Percentiles rank a stretch among this genome's conserved stretches.
Conservation (phyloP, 2,888 invertebrate species). For the Mycalesis mineus region DNA sequence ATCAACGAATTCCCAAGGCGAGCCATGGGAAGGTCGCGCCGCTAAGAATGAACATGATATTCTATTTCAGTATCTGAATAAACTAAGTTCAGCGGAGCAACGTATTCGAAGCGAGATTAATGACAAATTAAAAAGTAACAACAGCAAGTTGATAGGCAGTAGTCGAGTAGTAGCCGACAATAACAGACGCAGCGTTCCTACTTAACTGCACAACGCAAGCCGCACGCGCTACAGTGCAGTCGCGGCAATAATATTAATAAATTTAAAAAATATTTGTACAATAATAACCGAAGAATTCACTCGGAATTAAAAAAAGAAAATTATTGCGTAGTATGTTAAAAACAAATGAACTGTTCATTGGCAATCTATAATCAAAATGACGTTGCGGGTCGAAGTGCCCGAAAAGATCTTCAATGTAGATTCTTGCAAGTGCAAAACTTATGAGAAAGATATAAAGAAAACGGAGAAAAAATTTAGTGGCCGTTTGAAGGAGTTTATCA, state of each 20-base stretch:
- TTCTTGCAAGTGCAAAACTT: slow-evolving; percentile 60
- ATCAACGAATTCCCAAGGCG: slow-evolving; percentile 26
- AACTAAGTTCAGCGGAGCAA: slow-evolving; percentile 45
- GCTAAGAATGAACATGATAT: slow-evolving; percentile 25
- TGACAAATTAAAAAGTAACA: slow-evolving; percentile 69
- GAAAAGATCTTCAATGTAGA: slow-evolving; percentile 63
- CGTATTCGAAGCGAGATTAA: slow-evolving; percentile 65
- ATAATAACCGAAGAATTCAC: background rate
- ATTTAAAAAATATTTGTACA: background rate
- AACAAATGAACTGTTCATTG: slow-evolving; percentile 27
- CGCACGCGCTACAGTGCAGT: slow-evolving; percentile 51
- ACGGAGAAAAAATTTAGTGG: slow-evolving; percentile 56
- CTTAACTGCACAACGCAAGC: slow-evolving; percentile 37
- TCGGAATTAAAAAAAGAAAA: slow-evolving; percentile 22
- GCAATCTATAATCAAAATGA: slow-evolving; percentile 57
- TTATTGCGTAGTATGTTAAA: slow-evolving; percentile 27
- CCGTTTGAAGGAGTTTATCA: slow-evolving; percentile 59
- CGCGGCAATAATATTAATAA: slow-evolving; percentile 24
- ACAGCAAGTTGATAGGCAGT: slow-evolving; percentile 66
- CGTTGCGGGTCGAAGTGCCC: slow-evolving; percentile 71
- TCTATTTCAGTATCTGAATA: slow-evolving; percentile 41
- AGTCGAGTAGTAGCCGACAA: slow-evolving; percentile 47
- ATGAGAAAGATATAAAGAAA: slow-evolving; percentile 50
- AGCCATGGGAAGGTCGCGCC: slow-evolving; percentile 26
- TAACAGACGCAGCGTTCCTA: slow-evolving; percentile 47